Conservation (phyloP, 2,888 invertebrate species). For the Parnassius mnemosyne region DNA sequence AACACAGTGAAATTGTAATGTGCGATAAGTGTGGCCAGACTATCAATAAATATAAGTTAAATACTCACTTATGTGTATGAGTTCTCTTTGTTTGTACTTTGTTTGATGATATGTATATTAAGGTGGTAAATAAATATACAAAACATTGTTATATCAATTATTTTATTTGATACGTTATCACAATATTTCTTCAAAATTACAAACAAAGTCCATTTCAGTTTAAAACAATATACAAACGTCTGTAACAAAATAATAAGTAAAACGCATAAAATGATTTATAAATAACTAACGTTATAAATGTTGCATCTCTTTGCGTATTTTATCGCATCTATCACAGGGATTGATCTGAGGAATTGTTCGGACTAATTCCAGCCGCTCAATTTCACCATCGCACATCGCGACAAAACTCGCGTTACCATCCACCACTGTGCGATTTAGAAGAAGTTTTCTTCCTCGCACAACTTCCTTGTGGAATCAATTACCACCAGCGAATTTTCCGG, state of each 20-base stretch:
- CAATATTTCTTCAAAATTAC: slow-evolving; percentile 10
- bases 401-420: too few relatives aligned
- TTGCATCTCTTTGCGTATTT: too few relatives aligned
- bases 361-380: too few relatives aligned
- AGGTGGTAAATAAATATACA: not conserved
- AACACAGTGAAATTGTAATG: slow-evolving; percentile 55
- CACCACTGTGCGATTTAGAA: too few relatives aligned
- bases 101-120: not conserved
- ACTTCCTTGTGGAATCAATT: too few relatives aligned
- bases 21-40: slow-evolving; percentile 68
- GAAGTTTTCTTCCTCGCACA: too few relatives aligned
- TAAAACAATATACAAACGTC: not conserved
- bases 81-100: not conserved
- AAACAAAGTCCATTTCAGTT: too few relatives aligned
- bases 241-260: not conserved
- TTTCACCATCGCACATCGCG: too few relatives aligned
- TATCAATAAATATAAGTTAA: slow-evolving; percentile 47
- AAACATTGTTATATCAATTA: slow-evolving; percentile 1
- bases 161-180: slow-evolving; percentile 16
- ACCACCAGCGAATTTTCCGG: too few relatives aligned
- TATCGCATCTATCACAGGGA: too few relatives aligned
- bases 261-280: slow-evolving; percentile 1
- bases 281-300: not conserved
- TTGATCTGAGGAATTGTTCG: too few relatives aligned
- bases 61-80: slow-evolving; percentile 45